phyloP scores from a whole-genome alignment of 2,113 vertebrate species.

The Rhinolophus sinicus region DNA sequence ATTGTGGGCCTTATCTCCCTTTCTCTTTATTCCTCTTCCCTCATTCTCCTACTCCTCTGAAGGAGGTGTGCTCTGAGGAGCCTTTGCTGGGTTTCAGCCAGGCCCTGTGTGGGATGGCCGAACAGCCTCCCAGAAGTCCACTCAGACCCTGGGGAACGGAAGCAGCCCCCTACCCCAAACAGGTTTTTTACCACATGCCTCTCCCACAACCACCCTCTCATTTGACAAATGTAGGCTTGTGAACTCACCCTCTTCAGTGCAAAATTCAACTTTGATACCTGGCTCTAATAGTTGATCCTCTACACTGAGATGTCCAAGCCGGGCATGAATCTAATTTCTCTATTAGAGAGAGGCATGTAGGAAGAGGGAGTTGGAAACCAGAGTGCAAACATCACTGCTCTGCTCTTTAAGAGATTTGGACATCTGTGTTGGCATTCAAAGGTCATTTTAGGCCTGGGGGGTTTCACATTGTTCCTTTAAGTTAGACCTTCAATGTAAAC shows the following conservation, averaged over 20 bases:
- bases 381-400: constrained; percentile 78
- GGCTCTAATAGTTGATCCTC: background rate
- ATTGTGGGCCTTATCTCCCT: background rate
- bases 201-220: background rate
- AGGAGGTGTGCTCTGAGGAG: background rate
- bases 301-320: background rate
- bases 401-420: constrained; percentile 83
- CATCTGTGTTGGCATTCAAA: constrained; percentile 84
- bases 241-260: background rate
- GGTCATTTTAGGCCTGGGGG: constrained; percentile 85
- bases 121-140: background rate
- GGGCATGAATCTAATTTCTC: background rate
- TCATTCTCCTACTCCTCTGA: background rate
- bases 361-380: constrained; percentile 59
- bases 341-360: background rate
- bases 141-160: background rate
- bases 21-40: background rate
- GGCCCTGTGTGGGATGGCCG: background rate
- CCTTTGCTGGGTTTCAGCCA: background rate
- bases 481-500: constrained; percentile 88
- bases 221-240: background rate
- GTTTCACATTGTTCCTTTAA: constrained; percentile 89
- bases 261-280: background rate
- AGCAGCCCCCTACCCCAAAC: background rate
- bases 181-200: background rate